Conservation (phyloP, 1,140 invertebrate species). For the Dufourea novaeangliae region DNA sequence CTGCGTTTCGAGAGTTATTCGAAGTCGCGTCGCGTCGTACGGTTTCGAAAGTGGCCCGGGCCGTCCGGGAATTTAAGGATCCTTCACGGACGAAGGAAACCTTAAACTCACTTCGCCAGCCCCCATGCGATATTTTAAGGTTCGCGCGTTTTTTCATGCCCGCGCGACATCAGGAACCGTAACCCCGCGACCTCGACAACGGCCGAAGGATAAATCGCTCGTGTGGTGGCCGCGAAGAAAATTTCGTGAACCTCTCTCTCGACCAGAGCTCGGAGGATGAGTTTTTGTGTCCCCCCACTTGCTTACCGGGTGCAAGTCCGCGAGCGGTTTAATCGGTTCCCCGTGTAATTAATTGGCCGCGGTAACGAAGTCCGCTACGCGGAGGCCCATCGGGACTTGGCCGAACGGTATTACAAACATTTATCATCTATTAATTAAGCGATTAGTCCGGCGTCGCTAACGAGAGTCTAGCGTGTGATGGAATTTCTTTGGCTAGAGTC, state of each 20-base stretch:
- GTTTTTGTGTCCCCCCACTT: constrained; percentile 17
- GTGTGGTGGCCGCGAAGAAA: constrained; percentile 48
- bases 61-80: constrained; percentile 58
- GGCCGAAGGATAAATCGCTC: constrained; percentile 53
- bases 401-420: constrained; percentile 61
- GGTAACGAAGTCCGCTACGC: constrained; percentile 53
- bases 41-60: constrained; percentile 41
- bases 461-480: constrained; percentile 56
- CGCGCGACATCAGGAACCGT: constrained; percentile 54
- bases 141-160: constrained; percentile 51
- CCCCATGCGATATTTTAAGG: constrained; percentile 63
- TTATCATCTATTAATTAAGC: constrained; percentile 68
- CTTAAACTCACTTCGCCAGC: constrained; percentile 57
- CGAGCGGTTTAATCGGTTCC: constrained; percentile 54
- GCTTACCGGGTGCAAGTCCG: background rate
- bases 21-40: constrained; percentile 7
- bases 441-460: constrained; percentile 64
- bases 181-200: constrained; percentile 51
- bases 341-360: constrained; percentile 60
- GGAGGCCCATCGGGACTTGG: constrained; percentile 2
- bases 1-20: constrained; percentile 38
- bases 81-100: constrained; percentile 48
- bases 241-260: too few relatives aligned
- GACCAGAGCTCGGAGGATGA: constrained; percentile 5
- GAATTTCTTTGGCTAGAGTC: constrained; percentile 46